Evolutionary conservation across 2,113 vertebrate species (phyloP).

Genomic region (Myodes glareolus): DNA sequence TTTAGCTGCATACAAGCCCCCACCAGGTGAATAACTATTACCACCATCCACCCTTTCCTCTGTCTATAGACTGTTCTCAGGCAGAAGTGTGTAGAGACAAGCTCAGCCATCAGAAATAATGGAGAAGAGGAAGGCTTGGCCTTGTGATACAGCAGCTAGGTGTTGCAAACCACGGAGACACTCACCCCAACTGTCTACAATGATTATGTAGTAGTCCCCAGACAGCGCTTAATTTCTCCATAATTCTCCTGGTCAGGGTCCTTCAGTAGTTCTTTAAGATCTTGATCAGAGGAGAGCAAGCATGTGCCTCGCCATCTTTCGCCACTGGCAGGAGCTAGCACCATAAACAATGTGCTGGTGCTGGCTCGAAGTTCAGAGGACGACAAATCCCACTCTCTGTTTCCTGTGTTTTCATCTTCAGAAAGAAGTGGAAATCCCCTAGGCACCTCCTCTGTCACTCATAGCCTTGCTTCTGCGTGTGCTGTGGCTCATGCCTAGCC

Average conservation of each 20-base stretch:
- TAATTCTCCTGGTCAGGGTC: not conserved
- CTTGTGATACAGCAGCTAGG: not conserved
- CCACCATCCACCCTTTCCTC: not conserved
- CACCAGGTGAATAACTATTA: fast-evolving
- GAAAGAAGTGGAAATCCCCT: not conserved
- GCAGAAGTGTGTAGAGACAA: fast-evolving
- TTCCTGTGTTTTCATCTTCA: not conserved
- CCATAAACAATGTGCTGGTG: not conserved
- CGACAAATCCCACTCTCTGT: not conserved
- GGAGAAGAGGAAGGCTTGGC: not conserved
- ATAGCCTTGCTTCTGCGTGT: not conserved
- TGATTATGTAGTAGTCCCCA: fast-evolving
- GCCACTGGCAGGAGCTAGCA: fast-evolving
- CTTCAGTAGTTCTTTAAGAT: not conserved
- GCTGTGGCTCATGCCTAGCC: not conserved
- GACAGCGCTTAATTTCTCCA: not conserved
- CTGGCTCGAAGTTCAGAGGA: not conserved
- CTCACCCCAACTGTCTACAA: not conserved
- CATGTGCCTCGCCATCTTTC: fast-evolving
- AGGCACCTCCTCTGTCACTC: not conserved
- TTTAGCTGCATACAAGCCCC: not conserved
- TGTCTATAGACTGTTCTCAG: not conserved
- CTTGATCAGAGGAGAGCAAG: not conserved
- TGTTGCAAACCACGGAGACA: too few relatives aligned
- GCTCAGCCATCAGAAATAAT: not conserved